Conservation (phyloP, 2,113 vertebrate genomes). For the Pithys albifrons region DNA sequence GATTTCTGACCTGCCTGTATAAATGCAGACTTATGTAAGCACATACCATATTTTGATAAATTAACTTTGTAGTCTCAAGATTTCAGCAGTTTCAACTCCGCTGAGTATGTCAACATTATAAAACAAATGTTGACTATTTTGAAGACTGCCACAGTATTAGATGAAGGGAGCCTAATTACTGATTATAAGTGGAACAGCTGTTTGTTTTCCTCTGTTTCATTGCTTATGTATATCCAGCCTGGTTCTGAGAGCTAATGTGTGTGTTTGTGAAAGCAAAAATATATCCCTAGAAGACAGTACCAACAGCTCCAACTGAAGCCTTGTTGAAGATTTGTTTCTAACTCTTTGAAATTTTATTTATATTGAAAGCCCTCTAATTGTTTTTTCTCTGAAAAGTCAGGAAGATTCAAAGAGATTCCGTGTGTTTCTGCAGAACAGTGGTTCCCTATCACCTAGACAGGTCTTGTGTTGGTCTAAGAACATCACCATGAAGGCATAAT, state of each 20-base stretch:
- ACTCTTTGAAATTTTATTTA: background rate
- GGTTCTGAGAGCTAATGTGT: background rate
- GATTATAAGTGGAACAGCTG: conserved; percentile 22
- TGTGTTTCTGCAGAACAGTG: background rate
- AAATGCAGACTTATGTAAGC: background rate
- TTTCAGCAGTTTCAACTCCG: background rate
- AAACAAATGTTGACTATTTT: background rate
- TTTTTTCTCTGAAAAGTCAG: background rate
- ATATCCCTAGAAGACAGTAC: background rate
- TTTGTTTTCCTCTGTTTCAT: background rate
- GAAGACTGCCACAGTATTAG: background rate
- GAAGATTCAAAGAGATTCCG: background rate
- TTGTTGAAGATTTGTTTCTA: background rate
- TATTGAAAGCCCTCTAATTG: background rate
- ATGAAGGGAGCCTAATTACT: background rate
- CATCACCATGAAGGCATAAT: background rate
- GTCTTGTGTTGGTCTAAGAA: background rate
- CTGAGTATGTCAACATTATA: background rate
- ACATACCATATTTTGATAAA: background rate
- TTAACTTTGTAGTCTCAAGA: background rate
- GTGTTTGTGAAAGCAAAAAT: background rate
- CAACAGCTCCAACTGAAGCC: background rate
- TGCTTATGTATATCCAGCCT: background rate
- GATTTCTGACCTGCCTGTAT: background rate
- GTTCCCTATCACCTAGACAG: background rate